Evolutionary conservation across 2,797 vertebrate species (phyloP).

Genomic region (Artibeus lituratus): DNA sequence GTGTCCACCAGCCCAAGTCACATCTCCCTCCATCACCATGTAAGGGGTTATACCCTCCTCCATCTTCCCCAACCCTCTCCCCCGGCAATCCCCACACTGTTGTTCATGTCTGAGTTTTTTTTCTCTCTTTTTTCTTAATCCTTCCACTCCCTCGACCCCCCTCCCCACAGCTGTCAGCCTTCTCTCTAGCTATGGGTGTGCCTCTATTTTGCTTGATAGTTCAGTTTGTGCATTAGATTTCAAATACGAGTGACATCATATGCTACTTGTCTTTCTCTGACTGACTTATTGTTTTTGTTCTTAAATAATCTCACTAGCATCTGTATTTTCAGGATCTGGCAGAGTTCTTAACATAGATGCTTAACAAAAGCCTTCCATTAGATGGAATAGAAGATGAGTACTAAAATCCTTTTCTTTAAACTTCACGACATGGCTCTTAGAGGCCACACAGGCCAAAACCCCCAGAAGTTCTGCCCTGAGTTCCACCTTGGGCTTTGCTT

Average conservation of each 20-base stretch:
- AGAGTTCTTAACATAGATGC: not conserved
- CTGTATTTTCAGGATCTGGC: not conserved
- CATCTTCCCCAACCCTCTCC: too few species aligned
- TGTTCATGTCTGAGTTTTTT: not conserved
- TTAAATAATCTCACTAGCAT: not conserved
- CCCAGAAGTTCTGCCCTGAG: not conserved
- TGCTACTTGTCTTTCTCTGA: not conserved
- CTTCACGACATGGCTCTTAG: not conserved
- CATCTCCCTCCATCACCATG: not conserved
- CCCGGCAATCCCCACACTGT: too few species aligned
- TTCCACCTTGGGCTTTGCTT: not conserved
- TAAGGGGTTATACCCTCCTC: not conserved
- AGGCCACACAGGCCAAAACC: not conserved
- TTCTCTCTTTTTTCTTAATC: not conserved
- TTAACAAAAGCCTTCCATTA: not conserved
- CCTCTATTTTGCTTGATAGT: not conserved
- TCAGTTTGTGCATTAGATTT: not conserved
- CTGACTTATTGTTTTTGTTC: not conserved
- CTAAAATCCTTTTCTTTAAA: not conserved
- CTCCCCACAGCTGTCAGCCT: not conserved
- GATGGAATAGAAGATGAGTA: not conserved
- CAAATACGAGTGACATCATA: not conserved
- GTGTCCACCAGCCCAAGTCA: not conserved
- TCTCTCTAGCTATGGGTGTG: not conserved
- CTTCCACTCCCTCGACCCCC: not conserved